phyloP scores from a whole-genome alignment of 1,140 invertebrate genomes.

The Tetramorium simillimum region DNA sequence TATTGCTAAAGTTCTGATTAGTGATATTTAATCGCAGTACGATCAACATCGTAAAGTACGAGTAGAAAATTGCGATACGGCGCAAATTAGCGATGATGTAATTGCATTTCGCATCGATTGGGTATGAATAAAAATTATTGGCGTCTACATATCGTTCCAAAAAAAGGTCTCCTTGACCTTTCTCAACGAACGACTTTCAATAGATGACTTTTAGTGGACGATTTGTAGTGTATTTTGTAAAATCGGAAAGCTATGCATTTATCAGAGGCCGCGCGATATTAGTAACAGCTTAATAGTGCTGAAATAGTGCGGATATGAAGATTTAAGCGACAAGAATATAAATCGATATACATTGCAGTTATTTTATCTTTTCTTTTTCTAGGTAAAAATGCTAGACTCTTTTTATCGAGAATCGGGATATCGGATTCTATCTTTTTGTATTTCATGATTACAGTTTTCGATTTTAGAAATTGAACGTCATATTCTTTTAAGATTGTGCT shows the following conservation, averaged over 20 bases:
- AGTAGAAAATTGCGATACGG: background rate
- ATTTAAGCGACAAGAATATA: background rate
- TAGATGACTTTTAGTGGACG: background rate
- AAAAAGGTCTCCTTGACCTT: constrained; percentile 31
- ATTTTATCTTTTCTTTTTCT: background rate
- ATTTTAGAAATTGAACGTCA: background rate
- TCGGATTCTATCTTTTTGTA: background rate
- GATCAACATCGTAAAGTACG: background rate
- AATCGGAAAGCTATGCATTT: background rate
- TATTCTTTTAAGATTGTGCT: background rate
- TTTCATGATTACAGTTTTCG: background rate
- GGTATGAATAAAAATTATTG: constrained; percentile 14
- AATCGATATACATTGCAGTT: background rate
- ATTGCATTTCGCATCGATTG: constrained; percentile 35
- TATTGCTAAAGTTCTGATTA: constrained; percentile 20
- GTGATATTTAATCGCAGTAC: background rate
- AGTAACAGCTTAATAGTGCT: background rate
- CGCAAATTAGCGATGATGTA: constrained; percentile 2
- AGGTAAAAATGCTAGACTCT: background rate
- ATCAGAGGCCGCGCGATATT: background rate
- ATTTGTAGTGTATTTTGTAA: constrained; percentile 1
- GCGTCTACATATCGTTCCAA: background rate
- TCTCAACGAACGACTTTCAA: background rate
- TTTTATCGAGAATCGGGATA: background rate
- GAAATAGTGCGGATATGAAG: constrained; percentile 25